Conservation (phyloP, 2,797 vertebrate genomes). For the Muscicapa comitata region DNA sequence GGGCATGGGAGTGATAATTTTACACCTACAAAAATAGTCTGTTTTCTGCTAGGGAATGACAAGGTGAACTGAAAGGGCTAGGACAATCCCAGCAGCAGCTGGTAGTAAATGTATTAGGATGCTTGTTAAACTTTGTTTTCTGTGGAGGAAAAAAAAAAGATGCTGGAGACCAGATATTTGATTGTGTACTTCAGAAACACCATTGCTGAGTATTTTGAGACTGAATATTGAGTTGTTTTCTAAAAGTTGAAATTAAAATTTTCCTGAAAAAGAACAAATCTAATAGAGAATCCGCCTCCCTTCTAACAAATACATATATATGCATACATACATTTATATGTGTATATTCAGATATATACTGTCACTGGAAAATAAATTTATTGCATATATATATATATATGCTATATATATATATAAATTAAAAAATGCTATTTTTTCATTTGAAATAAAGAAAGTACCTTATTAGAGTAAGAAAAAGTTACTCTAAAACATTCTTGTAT, state of each 20-base stretch:
- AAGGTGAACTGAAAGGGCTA: background rate
- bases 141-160: background rate
- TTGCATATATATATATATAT: too few species aligned
- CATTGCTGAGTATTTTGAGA: background rate
- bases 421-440: background rate
- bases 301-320: background rate
- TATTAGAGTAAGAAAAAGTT: background rate
- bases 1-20: background rate
- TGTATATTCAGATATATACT: too few species aligned
- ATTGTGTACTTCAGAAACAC: background rate
- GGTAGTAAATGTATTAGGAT: background rate
- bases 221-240: background rate
- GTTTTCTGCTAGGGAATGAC: background rate
- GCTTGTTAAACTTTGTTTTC: background rate
- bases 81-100: background rate
- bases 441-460: background rate
- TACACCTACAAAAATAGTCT: background rate
- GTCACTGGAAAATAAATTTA: background rate
- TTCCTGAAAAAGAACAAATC: background rate
- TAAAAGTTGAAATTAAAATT: background rate
- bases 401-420: too few species aligned
- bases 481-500: background rate
- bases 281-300: background rate
- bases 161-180: background rate
- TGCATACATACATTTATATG: too few species aligned